phyloP scores from a whole-genome alignment of 1,140 invertebrate genomes.

The Oreohelix idahoensis region DNA sequence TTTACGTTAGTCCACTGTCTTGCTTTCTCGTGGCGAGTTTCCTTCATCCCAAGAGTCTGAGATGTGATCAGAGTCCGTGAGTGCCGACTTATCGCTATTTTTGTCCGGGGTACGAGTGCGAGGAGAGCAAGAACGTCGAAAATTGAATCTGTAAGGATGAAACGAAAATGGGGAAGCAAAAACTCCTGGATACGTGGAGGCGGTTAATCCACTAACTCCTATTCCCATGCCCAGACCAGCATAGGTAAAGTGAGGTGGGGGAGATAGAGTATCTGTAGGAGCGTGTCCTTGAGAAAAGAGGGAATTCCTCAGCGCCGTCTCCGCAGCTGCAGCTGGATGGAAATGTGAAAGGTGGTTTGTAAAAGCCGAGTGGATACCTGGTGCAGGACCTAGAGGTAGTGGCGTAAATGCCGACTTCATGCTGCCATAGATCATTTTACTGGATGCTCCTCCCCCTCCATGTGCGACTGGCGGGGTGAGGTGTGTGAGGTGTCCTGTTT shows the following conservation, averaged over 20 bases:
- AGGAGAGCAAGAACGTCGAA: constrained; percentile 37
- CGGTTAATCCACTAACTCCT: constrained; percentile 43
- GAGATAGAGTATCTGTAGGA: constrained; percentile 43
- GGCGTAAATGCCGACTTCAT: constrained; percentile 71
- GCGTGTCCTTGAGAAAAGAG: constrained; percentile 51
- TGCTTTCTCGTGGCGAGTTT: constrained; percentile 44
- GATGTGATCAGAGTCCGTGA: constrained; percentile 54
- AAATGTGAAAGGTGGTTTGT: constrained; percentile 57
- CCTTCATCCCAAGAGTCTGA: constrained; percentile 59
- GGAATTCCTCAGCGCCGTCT: constrained; percentile 54
- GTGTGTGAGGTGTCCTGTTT: constrained; percentile 3
- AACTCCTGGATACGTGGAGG: constrained; percentile 49
- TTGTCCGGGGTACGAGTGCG: constrained; percentile 49
- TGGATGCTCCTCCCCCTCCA: constrained; percentile 3
- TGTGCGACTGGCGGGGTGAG: constrained; percentile 27
- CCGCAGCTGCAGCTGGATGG: constrained; percentile 39
- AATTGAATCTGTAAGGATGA: constrained; percentile 54
- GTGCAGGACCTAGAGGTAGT: constrained; percentile 46
- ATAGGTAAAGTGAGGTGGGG: constrained; percentile 49
- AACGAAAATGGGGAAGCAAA: constrained; percentile 55
- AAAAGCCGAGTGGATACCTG: constrained; percentile 69
- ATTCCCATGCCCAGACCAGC: constrained; percentile 45
- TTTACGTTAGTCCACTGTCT: constrained; percentile 16
- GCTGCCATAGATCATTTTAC: constrained; percentile 50
- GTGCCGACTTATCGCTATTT: constrained; percentile 50